These are phyloP conservation scores for Neodiprion lecontei DNA, from an alignment of 1,140 invertebrate genomes.

Conservation along the genomic window DNA sequence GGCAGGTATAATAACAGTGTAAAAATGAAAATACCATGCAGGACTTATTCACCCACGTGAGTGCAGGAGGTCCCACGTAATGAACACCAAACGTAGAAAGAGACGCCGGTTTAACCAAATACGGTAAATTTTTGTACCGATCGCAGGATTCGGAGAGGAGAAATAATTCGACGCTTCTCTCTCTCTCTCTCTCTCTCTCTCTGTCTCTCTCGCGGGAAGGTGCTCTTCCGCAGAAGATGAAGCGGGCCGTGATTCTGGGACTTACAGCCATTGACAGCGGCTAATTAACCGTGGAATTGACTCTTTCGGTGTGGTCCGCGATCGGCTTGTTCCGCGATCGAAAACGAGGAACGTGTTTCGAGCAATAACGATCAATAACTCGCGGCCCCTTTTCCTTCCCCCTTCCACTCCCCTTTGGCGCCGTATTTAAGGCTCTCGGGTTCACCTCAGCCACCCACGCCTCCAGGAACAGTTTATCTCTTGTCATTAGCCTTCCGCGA, in stretches of 20 bases:
- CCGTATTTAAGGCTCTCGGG: not conserved
- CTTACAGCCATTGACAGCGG: not conserved
- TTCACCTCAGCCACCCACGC: not conserved
- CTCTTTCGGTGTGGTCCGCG: slow-evolving; percentile 6
- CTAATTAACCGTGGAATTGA: slow-evolving; percentile 5
- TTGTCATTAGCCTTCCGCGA: slow-evolving; percentile 24
- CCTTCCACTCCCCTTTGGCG: slow-evolving; percentile 15
- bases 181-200: no score
- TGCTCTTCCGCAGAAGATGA: not conserved
- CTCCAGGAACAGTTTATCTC: slow-evolving; percentile 10
- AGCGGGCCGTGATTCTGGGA: not conserved
- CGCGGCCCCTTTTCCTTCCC: slow-evolving; percentile 14
- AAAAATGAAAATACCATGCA: no score
- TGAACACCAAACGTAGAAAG: no score
- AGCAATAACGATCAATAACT: not conserved
- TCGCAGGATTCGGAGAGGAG: no score
- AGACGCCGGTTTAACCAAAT: no score
- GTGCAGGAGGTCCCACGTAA: no score
- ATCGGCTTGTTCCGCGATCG: not conserved
- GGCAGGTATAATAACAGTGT: no score
- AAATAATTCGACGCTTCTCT: no score
- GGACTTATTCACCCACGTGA: no score
- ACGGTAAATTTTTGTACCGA: no score
- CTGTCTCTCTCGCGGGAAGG: no score
- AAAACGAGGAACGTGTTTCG: slow-evolving; percentile 1